Conservation (phyloP, 2,797 vertebrate genomes). For the Ispidina picta region DNA sequence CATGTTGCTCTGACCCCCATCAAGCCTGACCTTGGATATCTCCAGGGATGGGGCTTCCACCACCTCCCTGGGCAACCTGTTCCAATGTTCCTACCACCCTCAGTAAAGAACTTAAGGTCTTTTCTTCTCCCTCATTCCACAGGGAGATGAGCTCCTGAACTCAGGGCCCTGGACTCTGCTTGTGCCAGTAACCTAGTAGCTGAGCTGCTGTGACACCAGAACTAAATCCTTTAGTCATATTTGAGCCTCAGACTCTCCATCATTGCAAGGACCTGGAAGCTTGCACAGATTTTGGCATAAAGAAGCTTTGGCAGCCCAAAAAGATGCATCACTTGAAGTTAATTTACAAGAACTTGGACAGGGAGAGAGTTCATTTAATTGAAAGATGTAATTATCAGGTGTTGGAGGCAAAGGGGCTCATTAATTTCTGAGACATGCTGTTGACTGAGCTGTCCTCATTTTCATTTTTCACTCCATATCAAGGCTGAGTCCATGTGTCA, state of each 20-base stretch:
- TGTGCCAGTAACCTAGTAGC: not conserved
- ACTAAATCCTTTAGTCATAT: not conserved
- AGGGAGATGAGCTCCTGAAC: not conserved
- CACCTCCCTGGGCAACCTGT: not conserved
- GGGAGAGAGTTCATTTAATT: slow-evolving; percentile 79
- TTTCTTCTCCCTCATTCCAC: not conserved
- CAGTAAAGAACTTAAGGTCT: not conserved
- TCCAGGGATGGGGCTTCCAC: not conserved
- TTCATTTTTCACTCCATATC: slow-evolving; percentile 72
- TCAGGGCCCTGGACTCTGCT: not conserved
- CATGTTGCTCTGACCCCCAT: not conserved
- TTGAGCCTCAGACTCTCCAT: not conserved
- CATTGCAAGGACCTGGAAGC: not conserved
- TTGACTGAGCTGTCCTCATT: slow-evolving; percentile 77
- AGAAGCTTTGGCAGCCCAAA: slow-evolving; percentile 29
- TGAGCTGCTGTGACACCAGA: not conserved
- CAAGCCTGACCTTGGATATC: not conserved
- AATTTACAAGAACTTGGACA: slow-evolving; percentile 78
- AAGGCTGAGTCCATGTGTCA: not conserved
- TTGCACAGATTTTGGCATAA: slow-evolving; percentile 37
- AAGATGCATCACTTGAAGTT: slow-evolving; percentile 71
- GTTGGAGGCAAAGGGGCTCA: slow-evolving; percentile 77
- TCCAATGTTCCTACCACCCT: not conserved
- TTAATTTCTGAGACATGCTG: slow-evolving; percentile 78
- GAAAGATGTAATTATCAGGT: slow-evolving; percentile 83